Conservation (phyloP, 2,113 vertebrate genomes). For the Menidia beryllina region DNA sequence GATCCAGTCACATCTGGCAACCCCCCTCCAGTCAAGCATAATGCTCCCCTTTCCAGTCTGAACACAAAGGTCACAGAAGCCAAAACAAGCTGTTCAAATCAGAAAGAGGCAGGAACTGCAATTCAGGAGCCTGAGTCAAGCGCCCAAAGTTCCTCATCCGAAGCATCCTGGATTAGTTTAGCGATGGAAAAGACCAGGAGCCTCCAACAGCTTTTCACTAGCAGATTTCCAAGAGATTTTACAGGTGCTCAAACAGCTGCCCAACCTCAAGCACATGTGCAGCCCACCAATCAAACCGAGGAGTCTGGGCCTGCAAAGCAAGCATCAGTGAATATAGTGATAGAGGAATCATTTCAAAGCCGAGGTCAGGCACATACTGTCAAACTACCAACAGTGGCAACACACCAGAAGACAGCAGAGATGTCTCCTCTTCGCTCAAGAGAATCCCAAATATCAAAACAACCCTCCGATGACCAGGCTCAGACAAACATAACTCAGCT, state of each 20-base stretch:
- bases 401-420: conserved; percentile 34
- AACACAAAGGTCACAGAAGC: conserved; percentile 9
- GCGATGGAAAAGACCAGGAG: conserved; percentile 87
- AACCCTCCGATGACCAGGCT: conserved; percentile 35
- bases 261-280: conserved; percentile 43
- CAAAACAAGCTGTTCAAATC: conserved; percentile 13
- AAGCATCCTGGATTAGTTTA: conserved; percentile 89
- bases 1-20: conserved; percentile 44
- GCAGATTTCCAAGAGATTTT: conserved; percentile 74
- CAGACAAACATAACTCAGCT: conserved; percentile 33
- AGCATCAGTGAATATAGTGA: conserved; percentile 4
- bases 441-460: conserved; percentile 44
- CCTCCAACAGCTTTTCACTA: conserved; percentile 83
- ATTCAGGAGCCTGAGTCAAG: conserved; percentile 43
- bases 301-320: conserved; percentile 26
- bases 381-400: conserved; percentile 24
- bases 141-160: conserved; percentile 41
- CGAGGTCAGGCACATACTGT: conserved; percentile 31
- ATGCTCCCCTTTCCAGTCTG: background rate
- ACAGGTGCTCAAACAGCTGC: conserved; percentile 43
- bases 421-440: conserved; percentile 18
- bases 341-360: conserved; percentile 28
- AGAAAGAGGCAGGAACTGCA: conserved; percentile 38
- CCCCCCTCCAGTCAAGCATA: conserved; percentile 35
- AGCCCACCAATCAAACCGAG: conserved; percentile 34